Conservation (phyloP, 2,113 vertebrate genomes). For the Carassius gibelio region DNA sequence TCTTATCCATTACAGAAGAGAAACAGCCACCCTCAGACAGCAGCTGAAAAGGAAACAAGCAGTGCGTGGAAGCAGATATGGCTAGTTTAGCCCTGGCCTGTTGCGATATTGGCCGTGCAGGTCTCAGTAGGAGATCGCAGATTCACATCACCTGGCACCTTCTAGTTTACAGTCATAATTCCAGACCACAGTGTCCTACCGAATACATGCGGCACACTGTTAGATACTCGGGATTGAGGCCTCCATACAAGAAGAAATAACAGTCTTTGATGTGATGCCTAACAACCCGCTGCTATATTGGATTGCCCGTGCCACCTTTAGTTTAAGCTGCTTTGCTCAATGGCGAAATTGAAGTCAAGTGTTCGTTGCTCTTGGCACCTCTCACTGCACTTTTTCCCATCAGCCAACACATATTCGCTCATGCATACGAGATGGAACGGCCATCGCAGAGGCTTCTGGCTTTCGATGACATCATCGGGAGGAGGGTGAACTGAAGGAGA, state of each 20-base stretch:
- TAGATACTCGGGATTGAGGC: slow-evolving; percentile 30
- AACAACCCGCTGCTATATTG: slow-evolving; percentile 26
- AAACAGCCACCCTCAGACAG: slow-evolving; percentile 18
- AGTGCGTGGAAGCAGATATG: slow-evolving; percentile 36
- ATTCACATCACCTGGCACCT: slow-evolving; percentile 44
- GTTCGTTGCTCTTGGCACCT: slow-evolving; percentile 23
- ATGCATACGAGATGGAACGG: slow-evolving; percentile 31
- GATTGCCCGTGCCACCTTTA: neutral
- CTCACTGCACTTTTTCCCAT: neutral
- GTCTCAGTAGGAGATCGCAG: slow-evolving; percentile 64
- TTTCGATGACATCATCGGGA: slow-evolving; percentile 49
- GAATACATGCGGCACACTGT: slow-evolving; percentile 1
- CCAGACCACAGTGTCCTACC: neutral
- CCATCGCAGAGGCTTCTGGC: slow-evolving; percentile 8
- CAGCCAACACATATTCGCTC: slow-evolving; percentile 25
- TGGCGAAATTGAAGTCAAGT: slow-evolving; percentile 41
- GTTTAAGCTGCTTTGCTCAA: slow-evolving; percentile 17
- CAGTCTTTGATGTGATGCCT: slow-evolving; percentile 37
- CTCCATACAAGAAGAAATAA: slow-evolving; percentile 16
- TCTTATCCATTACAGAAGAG: slow-evolving; percentile 34
- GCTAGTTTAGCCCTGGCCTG: slow-evolving; percentile 52
- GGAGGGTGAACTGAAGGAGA: neutral
- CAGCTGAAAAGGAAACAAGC: slow-evolving; percentile 24
- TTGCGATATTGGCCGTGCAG: slow-evolving; percentile 63
- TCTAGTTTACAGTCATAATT: slow-evolving; percentile 32